Evolutionary conservation across 2,113 vertebrate genomes (phyloP).

Genomic region (Calonectris borealis): DNA sequence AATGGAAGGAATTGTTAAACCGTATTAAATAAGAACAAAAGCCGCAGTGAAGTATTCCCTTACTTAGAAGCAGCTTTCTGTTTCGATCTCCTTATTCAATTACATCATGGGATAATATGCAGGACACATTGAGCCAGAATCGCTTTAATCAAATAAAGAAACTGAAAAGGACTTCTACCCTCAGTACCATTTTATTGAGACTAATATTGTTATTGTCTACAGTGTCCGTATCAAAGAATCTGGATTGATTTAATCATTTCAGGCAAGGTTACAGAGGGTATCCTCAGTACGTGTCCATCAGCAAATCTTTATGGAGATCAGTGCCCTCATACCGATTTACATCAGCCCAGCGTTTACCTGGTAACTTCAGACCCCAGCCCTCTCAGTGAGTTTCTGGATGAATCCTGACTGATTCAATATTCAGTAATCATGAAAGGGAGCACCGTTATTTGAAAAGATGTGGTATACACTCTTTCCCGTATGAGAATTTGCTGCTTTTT

Average conservation of each 20-base stretch:
- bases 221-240: constrained; percentile 29
- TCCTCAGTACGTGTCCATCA: not conserved
- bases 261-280: not conserved
- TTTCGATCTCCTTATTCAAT: constrained; percentile 32
- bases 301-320: not conserved
- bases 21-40: constrained; percentile 46
- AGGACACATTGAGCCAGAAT: constrained; percentile 22
- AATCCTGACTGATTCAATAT: not conserved
- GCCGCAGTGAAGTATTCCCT: constrained; percentile 46
- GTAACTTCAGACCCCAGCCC: not conserved
- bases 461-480: not conserved
- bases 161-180: constrained; percentile 16
- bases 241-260: constrained; percentile 4
- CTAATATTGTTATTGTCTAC: constrained; percentile 46
- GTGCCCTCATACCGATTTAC: not conserved
- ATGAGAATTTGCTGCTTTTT: not conserved
- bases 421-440: not conserved
- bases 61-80: constrained; percentile 51
- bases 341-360: not conserved
- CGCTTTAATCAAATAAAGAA: constrained; percentile 31
- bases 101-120: constrained; percentile 28
- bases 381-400: not conserved
- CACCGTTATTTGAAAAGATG: not conserved
- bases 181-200: constrained; percentile 30
- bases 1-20: constrained; percentile 56